These are phyloP conservation scores for Hyperopisus bebe DNA, from an alignment of 2,113 vertebrate species.

Conservation along the genomic window DNA sequence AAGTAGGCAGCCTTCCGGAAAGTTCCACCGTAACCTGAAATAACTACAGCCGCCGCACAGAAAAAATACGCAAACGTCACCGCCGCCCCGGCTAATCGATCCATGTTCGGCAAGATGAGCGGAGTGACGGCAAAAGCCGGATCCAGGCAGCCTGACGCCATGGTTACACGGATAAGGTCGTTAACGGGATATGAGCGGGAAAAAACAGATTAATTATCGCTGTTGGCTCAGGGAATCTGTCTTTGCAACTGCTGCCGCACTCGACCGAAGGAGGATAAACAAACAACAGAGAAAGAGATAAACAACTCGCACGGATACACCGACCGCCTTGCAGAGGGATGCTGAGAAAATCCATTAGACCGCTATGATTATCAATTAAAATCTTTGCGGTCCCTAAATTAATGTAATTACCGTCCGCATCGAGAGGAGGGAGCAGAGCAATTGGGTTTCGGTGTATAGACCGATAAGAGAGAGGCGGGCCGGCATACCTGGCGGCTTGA, in stretches of 20 bases:
- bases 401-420: conserved; percentile 30
- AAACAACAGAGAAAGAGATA: conserved; percentile 28
- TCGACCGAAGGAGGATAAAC: conserved; percentile 27
- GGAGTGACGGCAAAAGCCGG: conserved; percentile 26
- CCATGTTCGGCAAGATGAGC: conserved; percentile 20
- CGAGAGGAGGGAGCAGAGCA: conserved; percentile 8
- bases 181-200: conserved; percentile 33
- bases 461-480: background rate
- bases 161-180: conserved; percentile 32
- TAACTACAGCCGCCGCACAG: background rate
- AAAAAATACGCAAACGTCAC: background rate
- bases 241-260: conserved; percentile 22
- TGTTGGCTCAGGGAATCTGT: conserved; percentile 22
- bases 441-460: background rate
- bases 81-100: conserved; percentile 22
- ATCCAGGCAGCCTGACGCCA: conserved; percentile 26
- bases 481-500: background rate
- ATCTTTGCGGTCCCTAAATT: conserved; percentile 36
- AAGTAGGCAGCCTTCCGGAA: background rate
- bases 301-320: conserved; percentile 20
- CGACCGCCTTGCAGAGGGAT: conserved; percentile 27
- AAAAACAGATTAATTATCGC: conserved; percentile 38
- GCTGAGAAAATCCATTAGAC: conserved; percentile 44
- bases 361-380: conserved; percentile 41
- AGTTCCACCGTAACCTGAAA: background rate